Evolutionary conservation across 1,140 invertebrate genomes (phyloP), one percentile per base, ranked within the genome.

Genomic region (Scaptomyza graminum): DNA sequence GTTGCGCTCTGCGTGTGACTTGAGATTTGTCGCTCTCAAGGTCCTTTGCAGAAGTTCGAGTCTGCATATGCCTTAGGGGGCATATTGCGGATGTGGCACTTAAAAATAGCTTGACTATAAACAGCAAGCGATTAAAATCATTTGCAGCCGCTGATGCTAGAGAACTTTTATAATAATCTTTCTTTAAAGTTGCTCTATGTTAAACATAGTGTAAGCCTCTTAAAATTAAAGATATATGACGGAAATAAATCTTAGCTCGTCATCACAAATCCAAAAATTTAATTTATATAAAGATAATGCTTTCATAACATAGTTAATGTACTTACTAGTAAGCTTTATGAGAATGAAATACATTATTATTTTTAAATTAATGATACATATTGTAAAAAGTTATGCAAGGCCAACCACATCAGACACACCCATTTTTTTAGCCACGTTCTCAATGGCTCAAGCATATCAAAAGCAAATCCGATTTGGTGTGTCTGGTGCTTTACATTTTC

Each of bases 391-490:
- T 34, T 7, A 34, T 3, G 13, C n/a, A 51, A 15, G n/a, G 15
- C 7, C 28, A 51, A 28, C 22, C 15, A 7, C 12, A 16, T 13
- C n/a, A 8, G 15, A 22, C 15, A 7, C 12, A 16, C 8, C 2
- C 25, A 16, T 34, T 9, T 34, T 9, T 34, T 7, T 3, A 41
- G 55, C 18, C 22, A 57, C 39, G 43, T 57, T 46, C 50, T 28
- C 22, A 34, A 66, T 57, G 44, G 63, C 52, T 66, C 54, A 49
- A 57, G 44, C 54, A 57, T 66, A 66, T 66, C 63, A 66, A 56
- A 60, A 60, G 31, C 28, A 71, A 71, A 71, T 56, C 62, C 28
- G 57, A 62, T 68, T 66, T 54, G 44, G 22, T 52, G 12, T 37
- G 34, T 1, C 16, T 16, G 44, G 31, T 56, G 46, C 51, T n/a